Percentiles rank a stretch among this genome's conserved stretches.
Conservation (phyloP, 1,140 invertebrate genomes). For the Drosophila takahashii region DNA sequence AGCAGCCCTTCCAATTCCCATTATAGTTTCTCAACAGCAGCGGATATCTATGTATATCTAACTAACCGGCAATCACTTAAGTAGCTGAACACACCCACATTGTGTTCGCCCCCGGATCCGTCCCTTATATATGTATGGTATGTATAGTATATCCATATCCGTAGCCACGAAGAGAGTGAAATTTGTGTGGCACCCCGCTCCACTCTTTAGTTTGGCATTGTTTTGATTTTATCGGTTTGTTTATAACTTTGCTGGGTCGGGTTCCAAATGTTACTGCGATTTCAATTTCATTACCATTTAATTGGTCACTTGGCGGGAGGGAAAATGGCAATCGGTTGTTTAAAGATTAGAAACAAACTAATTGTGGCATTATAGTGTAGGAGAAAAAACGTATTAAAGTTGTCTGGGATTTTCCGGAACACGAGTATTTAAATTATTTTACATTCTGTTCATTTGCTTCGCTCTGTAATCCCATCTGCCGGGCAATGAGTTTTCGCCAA, state of each 20-base stretch:
- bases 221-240: constrained; percentile 56
- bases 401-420: not conserved
- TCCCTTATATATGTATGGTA: not conserved
- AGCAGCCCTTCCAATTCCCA: constrained; percentile 32
- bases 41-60: constrained; percentile 48
- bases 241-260: constrained; percentile 23
- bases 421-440: constrained; percentile 6
- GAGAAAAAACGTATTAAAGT: constrained; percentile 15
- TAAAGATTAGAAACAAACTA: constrained; percentile 23
- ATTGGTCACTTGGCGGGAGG: constrained; percentile 32
- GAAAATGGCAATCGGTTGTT: constrained; percentile 19
- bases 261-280: constrained; percentile 36
- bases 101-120: constrained; percentile 6
- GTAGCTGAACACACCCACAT: constrained; percentile 65
- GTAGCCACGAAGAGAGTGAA: constrained; percentile 42
- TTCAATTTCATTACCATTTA: constrained; percentile 63
- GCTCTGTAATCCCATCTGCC: constrained; percentile 18
- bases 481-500: constrained; percentile 9
- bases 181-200: constrained; percentile 21
- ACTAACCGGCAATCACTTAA: constrained; percentile 70
- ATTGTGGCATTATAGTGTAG: not conserved
- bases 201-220: constrained; percentile 17
- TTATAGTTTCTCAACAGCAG: constrained; percentile 53
- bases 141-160: constrained; percentile 1
- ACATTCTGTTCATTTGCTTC: constrained; percentile 26